Conservation (phyloP, 2,888 invertebrate species). For the Luperina nickerlii region DNA sequence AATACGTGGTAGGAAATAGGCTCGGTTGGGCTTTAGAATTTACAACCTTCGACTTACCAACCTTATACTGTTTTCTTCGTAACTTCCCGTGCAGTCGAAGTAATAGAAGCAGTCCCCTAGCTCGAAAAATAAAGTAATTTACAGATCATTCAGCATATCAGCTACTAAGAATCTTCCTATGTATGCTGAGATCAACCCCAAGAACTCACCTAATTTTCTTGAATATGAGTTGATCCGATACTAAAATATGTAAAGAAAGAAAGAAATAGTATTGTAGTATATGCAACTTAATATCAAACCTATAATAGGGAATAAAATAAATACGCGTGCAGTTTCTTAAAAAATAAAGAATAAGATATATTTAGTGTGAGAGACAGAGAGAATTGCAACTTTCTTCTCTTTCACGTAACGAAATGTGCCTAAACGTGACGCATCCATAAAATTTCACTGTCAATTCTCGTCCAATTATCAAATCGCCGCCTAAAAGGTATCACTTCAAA, state of each 20-base stretch:
- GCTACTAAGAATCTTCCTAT: neutral
- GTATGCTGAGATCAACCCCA: neutral
- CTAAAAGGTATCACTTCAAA: neutral
- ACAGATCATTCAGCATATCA: neutral
- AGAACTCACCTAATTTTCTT: no score
- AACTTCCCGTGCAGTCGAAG: neutral
- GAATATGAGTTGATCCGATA: neutral
- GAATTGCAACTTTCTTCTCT: neutral
- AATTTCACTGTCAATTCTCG: neutral
- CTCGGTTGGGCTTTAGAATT: neutral
- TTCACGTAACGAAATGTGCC: neutral
- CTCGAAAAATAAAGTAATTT: neutral
- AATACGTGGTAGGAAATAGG: constrained; percentile 8
- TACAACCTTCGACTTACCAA: neutral
- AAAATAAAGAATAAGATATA: neutral
- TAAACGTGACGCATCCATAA: neutral
- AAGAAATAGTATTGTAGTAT: no score
- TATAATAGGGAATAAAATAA: neutral
- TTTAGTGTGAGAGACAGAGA: neutral
- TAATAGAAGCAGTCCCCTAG: neutral
- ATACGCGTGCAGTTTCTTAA: no score
- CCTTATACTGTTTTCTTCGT: neutral
- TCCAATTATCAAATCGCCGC: neutral
- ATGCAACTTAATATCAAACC: neutral
- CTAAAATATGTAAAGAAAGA: neutral